Base-by-base conservation (phyloP, 2,797 vertebrate species). In the Anisognathus igniventris region DNA sequence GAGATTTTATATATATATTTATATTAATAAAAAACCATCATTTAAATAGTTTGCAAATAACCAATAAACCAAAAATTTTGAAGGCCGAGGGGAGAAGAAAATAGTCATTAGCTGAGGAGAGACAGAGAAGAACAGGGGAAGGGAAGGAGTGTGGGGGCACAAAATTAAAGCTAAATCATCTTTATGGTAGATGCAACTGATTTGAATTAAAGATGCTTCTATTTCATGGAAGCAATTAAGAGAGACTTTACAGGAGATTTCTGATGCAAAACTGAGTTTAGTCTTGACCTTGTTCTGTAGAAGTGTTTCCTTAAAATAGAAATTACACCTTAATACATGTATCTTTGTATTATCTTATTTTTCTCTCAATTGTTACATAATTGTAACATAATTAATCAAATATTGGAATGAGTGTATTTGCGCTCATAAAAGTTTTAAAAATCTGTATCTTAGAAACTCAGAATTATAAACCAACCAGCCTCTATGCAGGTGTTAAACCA, bases 391-490 rank as follows among this genome's bases (percentile, higher is more conserved):
- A 39, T 37, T 56, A 88, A 31, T 72, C 10, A 61, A 73, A 51
- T 6, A 22, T 24, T 60, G 23, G n/a, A 54, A 50, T 0, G 1
- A 66, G 10, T 31, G 6, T 58, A 24, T 88, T 93, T 1, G 0
- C 7, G 17, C 12, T 88, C 20, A 21, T 9, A 24, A 70, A 64
- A 40, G 12, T 37, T 58, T 27, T 10, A 12, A 40, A 86, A 56
- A 33, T 35, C 19, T 33, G 0, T 33, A 2, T 37, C n/a, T 44
- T 58, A 47, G 35, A 75, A 78, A 50, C n/a, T 60, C 23, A 51
- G 37, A 33, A 31, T 75, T 72, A 10, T 16, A 76, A 93, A 70
- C 27, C 22, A 72, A 1, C 25, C 56, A 67, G 8, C 28, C 25
- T 71, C 25, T 48, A 6, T 47, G n/a, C 4, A 33, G 65, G 28